A percentile compares a stretch with the other conserved stretches of the same genome.
Conservation (phyloP, 92 coral and sea anemone species). For the Parazoanthus atlanticus region DNA sequence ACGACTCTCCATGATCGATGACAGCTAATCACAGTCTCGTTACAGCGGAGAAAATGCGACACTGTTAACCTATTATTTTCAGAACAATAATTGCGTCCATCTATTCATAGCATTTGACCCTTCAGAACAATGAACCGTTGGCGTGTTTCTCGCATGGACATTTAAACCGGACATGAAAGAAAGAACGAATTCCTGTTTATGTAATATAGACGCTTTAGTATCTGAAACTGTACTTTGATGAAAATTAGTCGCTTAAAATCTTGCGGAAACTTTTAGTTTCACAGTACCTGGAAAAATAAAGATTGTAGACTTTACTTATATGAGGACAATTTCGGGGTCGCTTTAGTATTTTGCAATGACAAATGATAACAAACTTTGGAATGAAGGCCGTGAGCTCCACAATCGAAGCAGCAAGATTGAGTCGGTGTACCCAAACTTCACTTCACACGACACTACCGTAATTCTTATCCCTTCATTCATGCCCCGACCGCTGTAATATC, state of each 20-base stretch:
- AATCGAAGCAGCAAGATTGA: too few species aligned
- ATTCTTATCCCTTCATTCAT: too few species aligned
- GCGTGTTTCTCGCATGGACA: background rate
- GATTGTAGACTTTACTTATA: background rate
- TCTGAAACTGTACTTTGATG: background rate
- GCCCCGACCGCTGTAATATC: too few species aligned
- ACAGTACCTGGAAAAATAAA: background rate
- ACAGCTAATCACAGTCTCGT: background rate
- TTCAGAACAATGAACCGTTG: background rate
- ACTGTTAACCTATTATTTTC: background rate
- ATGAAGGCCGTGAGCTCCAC: background rate
- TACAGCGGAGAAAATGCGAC: background rate
- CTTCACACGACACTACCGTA: too few species aligned
- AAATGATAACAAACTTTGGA: background rate
- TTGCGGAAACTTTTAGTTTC: background rate
- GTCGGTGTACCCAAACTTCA: too few species aligned
- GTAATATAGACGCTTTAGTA: background rate
- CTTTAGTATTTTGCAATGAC: background rate
- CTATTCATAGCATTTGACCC: slow-evolving; percentile 26
- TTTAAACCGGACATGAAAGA: background rate
- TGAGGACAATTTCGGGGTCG: background rate
- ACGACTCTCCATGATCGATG: background rate
- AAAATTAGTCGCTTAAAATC: background rate
- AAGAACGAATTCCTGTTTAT: background rate
- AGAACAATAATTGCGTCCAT: background rate